phyloP scores from a whole-genome alignment of 2,888 invertebrate genomes.

The Lamproptera curius region DNA sequence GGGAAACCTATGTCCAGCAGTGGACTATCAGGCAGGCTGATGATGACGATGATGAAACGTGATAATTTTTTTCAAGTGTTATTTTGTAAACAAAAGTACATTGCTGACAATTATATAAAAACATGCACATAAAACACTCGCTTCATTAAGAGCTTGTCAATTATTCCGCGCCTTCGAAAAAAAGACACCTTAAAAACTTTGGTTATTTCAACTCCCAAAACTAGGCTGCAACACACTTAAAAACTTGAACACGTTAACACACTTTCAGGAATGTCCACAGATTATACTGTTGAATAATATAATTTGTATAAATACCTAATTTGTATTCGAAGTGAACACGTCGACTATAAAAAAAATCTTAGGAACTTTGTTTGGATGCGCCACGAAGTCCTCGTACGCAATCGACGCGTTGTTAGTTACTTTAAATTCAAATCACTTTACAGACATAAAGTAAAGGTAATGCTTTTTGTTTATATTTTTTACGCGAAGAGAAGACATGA shows the following conservation, averaged over 20 bases:
- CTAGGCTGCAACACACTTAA: conserved; percentile 13
- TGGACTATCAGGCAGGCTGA: too few species aligned
- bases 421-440: conserved; percentile 18
- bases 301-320: conserved; percentile 27
- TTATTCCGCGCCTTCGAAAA: too few species aligned
- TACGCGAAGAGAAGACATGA: conserved; percentile 11
- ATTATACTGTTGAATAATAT: conserved; percentile 23
- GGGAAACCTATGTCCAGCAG: too few species aligned
- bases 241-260: conserved; percentile 20
- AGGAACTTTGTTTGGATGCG: conserved; percentile 8
- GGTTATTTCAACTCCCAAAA: background rate
- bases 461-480: conserved; percentile 17
- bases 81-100: too few species aligned
- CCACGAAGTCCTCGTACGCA: conserved; percentile 6
- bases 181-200: background rate
- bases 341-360: conserved; percentile 22
- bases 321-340: conserved; percentile 25
- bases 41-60: too few species aligned
- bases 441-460: conserved; percentile 6
- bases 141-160: too few species aligned
- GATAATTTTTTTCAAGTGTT: too few species aligned
- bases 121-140: too few species aligned
- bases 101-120: too few species aligned
- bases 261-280: conserved; percentile 12
- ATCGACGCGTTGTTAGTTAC: background rate